Conservation (phyloP, 2,888 invertebrate species). For the Drosophila algonquin region DNA sequence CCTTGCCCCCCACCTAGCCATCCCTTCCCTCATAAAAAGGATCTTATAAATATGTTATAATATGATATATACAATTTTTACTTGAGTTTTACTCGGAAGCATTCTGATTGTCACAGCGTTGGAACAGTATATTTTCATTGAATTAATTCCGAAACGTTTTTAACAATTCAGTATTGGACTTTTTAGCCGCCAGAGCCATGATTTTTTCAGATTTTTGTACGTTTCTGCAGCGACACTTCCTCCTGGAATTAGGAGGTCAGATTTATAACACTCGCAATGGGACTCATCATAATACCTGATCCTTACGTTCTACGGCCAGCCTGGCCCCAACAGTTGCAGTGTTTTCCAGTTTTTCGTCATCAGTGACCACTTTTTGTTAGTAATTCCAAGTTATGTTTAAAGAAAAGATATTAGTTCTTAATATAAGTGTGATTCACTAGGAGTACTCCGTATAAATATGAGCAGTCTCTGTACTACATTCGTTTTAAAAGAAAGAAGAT, state of each 20-base stretch:
- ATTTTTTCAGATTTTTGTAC: too few species aligned
- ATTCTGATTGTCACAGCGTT: neutral
- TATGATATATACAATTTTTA: conserved; percentile 7
- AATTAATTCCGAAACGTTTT: neutral
- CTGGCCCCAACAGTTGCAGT: too few species aligned
- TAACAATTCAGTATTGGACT: neutral
- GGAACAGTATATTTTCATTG: too few species aligned
- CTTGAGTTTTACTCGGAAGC: neutral
- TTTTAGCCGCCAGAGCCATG: neutral
- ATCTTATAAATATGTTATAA: neutral
- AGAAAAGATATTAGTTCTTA: too few species aligned
- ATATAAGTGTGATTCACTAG: too few species aligned
- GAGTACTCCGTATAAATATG: too few species aligned
- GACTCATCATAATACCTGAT: neutral
- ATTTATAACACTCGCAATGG: neutral
- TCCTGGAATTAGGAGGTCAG: neutral
- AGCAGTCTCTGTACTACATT: neutral
- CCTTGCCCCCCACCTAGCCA: neutral
- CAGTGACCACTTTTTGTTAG: neutral
- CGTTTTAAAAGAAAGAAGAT: neutral
- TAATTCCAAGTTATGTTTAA: neutral
- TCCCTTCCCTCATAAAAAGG: neutral
- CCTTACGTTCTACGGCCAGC: neutral
- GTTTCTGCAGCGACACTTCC: neutral
- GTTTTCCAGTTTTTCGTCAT: neutral